Evolutionary conservation across 2,888 invertebrate genomes (phyloP), one percentile per base, ranked within the genome.

Genomic region (Nemotelus nigrinus): DNA sequence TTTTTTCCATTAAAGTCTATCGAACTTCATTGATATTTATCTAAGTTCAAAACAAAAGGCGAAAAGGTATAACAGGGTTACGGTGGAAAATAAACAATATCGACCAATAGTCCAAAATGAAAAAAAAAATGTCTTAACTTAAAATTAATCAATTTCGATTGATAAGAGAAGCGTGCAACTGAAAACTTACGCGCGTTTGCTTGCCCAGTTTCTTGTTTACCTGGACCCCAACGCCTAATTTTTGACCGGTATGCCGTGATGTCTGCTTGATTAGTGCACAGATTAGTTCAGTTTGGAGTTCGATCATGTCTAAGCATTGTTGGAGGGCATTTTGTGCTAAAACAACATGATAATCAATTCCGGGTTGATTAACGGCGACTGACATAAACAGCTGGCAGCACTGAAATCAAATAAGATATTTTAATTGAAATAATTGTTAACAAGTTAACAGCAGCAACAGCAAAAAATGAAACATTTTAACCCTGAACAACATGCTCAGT

Each of bases 261-360:
- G 97, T 97, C 90, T 98, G 97, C 84, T 96, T 94, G 82, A 96
- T 93, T 82, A 99, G 90, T 82, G 94, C 95, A 83, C 96, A 95
- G 84, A 95, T 93, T 85, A 99, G 91, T 90, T 99, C 98, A 84
- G 96, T 94, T 86, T 96, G 97, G 81, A 99, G 90, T 88, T 97
- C 96, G 64, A 92, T 91, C 86, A 93, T 93, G 83, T 96, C 95
- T 79, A 98, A 89, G 86, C 97, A 97, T 86, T 96, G 95, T 85
- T 96, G 95, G 78, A 99, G 90, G 50, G 98, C 96, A 87, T 97
- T 97, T 90, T 98, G 98, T 25, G 98, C 98, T 79, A 99, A 90
- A 79, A 96, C 96, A 84, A 99, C 97, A 88, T 99, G 98, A 88
- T 98, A 97, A 89, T 99, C 98, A 83, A 98, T 95, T 84, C 97